A percentile compares a stretch with the other conserved stretches of the same genome.
phyloP scores from a whole-genome alignment of 2,888 invertebrate genomes.

The Anticlea derivata region DNA sequence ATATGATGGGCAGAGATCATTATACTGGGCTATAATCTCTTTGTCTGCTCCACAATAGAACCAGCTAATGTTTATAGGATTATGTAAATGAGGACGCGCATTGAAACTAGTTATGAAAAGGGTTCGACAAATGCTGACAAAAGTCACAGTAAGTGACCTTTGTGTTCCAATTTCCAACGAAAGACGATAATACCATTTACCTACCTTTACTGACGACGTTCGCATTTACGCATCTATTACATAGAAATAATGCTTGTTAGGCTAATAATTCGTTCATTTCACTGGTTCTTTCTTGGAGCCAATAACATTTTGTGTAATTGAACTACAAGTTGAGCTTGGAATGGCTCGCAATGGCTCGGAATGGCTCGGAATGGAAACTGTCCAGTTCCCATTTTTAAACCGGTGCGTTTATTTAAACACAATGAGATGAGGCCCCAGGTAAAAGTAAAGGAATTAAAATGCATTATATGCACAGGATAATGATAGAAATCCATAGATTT shows the following conservation, averaged over 20 bases:
- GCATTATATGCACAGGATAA: too few relatives aligned
- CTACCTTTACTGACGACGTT: slow-evolving; percentile 53
- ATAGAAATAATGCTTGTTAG: slow-evolving; percentile 43
- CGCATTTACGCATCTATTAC: slow-evolving; percentile 47
- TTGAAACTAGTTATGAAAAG: slow-evolving; percentile 41
- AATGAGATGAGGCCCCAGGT: too few relatives aligned
- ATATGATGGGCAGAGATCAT: slow-evolving; percentile 24
- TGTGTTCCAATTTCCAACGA: slow-evolving; percentile 35
- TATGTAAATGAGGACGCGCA: slow-evolving; percentile 44
- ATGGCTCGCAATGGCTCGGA: too few relatives aligned
- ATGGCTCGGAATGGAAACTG: too few relatives aligned
- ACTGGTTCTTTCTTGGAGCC: too few relatives aligned
- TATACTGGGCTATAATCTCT: slow-evolving; percentile 43
- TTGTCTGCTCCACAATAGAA: slow-evolving; percentile 46
- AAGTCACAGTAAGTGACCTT: slow-evolving; percentile 44
- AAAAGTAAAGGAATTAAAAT: too few relatives aligned
- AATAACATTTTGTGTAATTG: too few relatives aligned
- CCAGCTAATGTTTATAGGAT: slow-evolving; percentile 36
- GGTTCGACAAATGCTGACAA: slow-evolving; percentile 48
- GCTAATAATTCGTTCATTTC: slow-evolving; percentile 37
- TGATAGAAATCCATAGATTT: too few relatives aligned
- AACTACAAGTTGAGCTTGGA: too few relatives aligned
- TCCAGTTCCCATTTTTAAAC: too few relatives aligned
- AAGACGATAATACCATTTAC: slow-evolving; percentile 53
- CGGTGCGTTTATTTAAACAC: too few relatives aligned